A percentile compares a stretch with the other conserved stretches of the same genome.
Conservation (phyloP, 2,797 vertebrate species). For the Halcyon chelicuti region DNA sequence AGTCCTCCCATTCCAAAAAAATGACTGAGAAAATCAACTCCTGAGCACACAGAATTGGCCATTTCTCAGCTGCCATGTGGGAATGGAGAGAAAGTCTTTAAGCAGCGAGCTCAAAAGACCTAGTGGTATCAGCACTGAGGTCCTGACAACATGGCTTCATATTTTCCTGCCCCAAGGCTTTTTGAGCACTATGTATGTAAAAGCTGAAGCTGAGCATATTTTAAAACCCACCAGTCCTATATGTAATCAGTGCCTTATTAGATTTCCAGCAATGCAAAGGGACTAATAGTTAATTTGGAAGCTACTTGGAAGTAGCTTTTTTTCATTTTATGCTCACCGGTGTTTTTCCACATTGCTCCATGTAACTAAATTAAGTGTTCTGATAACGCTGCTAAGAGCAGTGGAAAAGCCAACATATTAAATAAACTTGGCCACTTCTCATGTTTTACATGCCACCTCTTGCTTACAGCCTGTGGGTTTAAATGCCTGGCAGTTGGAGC, state of each 20-base stretch:
- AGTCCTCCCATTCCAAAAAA: neutral
- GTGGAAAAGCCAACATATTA: constrained; percentile 51
- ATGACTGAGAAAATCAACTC: neutral
- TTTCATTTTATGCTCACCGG: neutral
- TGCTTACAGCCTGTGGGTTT: constrained; percentile 13
- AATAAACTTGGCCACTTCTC: constrained; percentile 50
- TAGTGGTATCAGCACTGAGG: neutral
- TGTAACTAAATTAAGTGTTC: constrained; percentile 31
- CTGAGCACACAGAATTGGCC: neutral
- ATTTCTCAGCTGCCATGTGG: neutral
- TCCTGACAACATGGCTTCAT: neutral
- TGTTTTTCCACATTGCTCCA: neutral
- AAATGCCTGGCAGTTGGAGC: constrained; percentile 18
- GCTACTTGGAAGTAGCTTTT: constrained; percentile 9
- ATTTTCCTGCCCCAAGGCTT: constrained; percentile 11
- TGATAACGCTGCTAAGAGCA: constrained; percentile 32
- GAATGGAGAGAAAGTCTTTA: neutral
- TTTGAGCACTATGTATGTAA: constrained; percentile 16
- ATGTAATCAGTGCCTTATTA: neutral
- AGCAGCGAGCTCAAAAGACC: neutral
- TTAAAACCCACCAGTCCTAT: neutral
- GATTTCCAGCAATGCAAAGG: neutral
- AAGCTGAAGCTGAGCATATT: constrained; percentile 3
- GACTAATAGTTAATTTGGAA: neutral
- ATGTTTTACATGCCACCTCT: constrained; percentile 53